Conservation (phyloP, 2,113 vertebrate genomes). For the Aegypius monachus region DNA sequence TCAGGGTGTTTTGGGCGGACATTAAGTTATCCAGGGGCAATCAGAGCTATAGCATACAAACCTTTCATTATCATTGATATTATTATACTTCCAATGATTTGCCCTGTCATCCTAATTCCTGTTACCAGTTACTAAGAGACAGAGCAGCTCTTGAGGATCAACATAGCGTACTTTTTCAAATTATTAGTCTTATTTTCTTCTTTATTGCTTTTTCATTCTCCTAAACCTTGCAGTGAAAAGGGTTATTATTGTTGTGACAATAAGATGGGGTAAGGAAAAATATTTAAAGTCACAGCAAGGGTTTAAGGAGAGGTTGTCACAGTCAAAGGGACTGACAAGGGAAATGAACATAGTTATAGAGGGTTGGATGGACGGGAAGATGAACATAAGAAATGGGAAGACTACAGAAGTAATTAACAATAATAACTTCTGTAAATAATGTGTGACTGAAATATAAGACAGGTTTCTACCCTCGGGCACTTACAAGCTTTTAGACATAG, state of each 20-base stretch:
- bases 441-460: not conserved
- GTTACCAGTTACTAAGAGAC: slow-evolving; percentile 11
- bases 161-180: not conserved
- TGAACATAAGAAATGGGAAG: not conserved
- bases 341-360: not conserved
- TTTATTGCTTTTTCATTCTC: slow-evolving; percentile 1
- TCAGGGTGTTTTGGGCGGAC: too few relatives aligned
- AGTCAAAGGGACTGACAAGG: not conserved
- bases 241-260: not conserved
- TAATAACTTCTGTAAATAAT: slow-evolving; percentile 20
- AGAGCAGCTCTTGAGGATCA: slow-evolving; percentile 32
- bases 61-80: not conserved
- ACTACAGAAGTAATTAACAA: not conserved
- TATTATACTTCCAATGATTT: slow-evolving; percentile 3
- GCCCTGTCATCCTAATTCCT: not conserved
- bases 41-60: too few relatives aligned
- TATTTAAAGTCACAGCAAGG: not conserved
- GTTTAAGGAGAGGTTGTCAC: not conserved
- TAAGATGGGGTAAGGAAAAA: not conserved
- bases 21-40: too few relatives aligned
- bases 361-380: not conserved
- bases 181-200: not conserved
- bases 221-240: not conserved
- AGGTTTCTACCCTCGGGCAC: not conserved
- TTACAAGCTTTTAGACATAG: not conserved